Evolutionary conservation across 2,113 vertebrate species (phyloP).

Genomic region (Rhagologus leucostigma): DNA sequence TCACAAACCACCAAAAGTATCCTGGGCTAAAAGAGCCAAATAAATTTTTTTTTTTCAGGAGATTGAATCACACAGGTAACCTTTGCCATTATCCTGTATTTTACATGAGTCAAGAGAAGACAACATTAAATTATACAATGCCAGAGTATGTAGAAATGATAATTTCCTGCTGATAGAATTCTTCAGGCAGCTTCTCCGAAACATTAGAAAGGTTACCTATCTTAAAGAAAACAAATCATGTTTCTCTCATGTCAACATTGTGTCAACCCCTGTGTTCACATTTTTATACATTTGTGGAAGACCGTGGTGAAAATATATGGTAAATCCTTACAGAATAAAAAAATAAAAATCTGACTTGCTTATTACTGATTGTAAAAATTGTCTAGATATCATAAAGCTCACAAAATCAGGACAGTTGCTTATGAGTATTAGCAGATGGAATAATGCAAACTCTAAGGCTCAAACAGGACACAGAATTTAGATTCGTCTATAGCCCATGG

Average conservation of each 20-base stretch:
- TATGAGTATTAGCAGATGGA: not conserved
- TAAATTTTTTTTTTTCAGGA: not conserved
- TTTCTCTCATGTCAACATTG: not conserved
- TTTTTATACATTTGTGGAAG: not conserved
- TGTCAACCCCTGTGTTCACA: not conserved
- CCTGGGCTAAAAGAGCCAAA: not conserved
- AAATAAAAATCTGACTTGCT: not conserved
- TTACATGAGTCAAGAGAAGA: not conserved
- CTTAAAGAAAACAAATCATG: not conserved
- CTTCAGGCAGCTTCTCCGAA: not conserved
- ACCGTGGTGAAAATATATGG: not conserved
- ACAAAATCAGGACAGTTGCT: not conserved
- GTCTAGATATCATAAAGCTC: not conserved
- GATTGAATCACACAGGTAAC: not conserved
- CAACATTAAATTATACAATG: not conserved
- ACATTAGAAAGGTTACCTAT: not conserved
- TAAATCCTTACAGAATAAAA: not conserved
- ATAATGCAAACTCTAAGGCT: not conserved
- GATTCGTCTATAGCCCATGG: fast-evolving
- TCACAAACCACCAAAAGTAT: not conserved
- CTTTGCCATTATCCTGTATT: not conserved
- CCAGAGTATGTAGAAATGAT: not conserved
- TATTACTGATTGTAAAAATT: not conserved
- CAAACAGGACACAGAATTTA: not conserved
- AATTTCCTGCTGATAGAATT: not conserved